Evolutionary conservation across 2,797 vertebrate genomes (phyloP).

Genomic region (Thunnus albacares): DNA sequence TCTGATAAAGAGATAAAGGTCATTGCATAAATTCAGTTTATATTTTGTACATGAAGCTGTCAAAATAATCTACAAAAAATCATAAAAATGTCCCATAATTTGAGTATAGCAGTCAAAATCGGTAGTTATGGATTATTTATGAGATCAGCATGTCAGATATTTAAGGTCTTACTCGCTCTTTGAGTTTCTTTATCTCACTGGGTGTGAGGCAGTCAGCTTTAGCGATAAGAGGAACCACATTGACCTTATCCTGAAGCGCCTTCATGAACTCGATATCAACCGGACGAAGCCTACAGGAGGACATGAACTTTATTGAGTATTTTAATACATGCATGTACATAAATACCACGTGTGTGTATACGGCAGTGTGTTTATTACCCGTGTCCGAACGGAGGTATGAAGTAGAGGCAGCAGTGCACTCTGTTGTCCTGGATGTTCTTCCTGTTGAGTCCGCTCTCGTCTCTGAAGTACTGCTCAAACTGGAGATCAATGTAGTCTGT

Average conservation of each 20-base stretch:
- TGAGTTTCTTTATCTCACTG: conserved; percentile 93
- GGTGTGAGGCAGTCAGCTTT: conserved; percentile 96
- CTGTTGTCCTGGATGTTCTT: conserved; percentile 98
- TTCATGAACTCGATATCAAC: conserved; percentile 98
- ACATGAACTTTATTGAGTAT: not conserved
- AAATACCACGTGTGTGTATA: not conserved
- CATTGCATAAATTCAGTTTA: not conserved
- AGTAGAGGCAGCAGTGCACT: conserved; percentile 97
- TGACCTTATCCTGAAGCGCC: conserved; percentile 95
- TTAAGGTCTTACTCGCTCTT: conserved; percentile 90
- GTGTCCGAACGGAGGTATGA: conserved; percentile 96
- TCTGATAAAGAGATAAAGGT: conserved; percentile 1
- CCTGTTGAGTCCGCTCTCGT: conserved; percentile 95
- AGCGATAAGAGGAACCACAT: conserved; percentile 94
- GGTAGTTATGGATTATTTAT: not conserved
- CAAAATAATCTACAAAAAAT: not conserved
- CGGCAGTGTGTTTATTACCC: conserved; percentile 84
- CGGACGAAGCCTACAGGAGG: conserved; percentile 88
- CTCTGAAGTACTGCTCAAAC: conserved; percentile 96
- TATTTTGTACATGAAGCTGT: not conserved
- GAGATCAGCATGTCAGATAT: no score
- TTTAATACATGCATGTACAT: not conserved
- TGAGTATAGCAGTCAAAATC: not conserved
- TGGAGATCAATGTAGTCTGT: conserved; percentile 95
- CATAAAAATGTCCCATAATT: not conserved